Conservation (phyloP, 2,888 invertebrate genomes). For the Dinocampus coccinellae region DNA sequence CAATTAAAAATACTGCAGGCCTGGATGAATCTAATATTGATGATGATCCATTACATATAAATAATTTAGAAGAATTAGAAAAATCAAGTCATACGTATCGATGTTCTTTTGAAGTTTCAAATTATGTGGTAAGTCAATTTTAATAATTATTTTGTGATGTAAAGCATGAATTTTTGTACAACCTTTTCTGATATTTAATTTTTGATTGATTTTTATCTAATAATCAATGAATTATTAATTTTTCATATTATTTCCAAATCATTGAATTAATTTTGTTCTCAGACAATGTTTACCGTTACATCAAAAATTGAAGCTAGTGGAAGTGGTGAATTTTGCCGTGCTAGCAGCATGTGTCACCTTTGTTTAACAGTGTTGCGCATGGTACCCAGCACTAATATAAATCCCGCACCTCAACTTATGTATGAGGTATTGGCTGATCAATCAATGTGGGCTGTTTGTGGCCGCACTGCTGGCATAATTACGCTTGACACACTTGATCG, state of each 20-base stretch:
- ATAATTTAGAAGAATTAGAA: constrained; percentile 70
- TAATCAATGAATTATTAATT: too few species aligned
- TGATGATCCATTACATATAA: constrained; percentile 66
- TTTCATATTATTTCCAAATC: too few species aligned
- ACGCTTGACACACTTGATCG: constrained; percentile 76
- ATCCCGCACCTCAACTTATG: constrained; percentile 75
- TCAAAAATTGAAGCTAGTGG: constrained; percentile 84
- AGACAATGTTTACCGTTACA: constrained; percentile 86
- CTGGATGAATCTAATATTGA: constrained; percentile 52
- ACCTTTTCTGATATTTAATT: constrained; percentile 6
- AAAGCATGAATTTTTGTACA: background rate
- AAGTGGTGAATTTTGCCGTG: constrained; percentile 85
- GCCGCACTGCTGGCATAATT: constrained; percentile 85
- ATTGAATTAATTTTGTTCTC: constrained; percentile 53
- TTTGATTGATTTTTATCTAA: constrained; percentile 14
- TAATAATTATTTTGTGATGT: background rate
- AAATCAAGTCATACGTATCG: constrained; percentile 65
- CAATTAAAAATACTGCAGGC: constrained; percentile 61
- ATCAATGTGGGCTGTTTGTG: constrained; percentile 93
- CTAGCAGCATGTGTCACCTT: constrained; percentile 88
- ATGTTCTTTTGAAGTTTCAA: constrained; percentile 83
- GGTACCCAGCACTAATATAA: constrained; percentile 57
- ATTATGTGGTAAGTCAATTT: constrained; percentile 77
- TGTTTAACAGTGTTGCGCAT: constrained; percentile 78
- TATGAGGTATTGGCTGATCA: constrained; percentile 95